Evolutionary conservation across 2,888 invertebrate genomes (phyloP).

Genomic region (Amblyjoppa fuscipennis): DNA sequence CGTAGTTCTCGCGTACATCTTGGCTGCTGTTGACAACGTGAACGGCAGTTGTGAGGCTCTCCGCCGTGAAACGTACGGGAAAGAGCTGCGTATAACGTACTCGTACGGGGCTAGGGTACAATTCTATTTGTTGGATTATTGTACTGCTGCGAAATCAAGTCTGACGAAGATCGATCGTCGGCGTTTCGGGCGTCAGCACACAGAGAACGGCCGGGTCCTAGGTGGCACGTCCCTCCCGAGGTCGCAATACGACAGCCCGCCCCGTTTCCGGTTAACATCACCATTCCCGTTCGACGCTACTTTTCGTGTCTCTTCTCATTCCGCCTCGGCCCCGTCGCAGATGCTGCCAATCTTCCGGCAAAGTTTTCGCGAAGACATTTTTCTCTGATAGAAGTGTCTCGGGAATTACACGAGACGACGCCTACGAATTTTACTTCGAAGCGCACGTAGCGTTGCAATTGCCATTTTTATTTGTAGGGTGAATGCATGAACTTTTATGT

Average conservation of each 20-base stretch:
- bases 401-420: slow-evolving; percentile 38
- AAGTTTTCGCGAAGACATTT: slow-evolving; percentile 84
- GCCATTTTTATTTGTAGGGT: background rate
- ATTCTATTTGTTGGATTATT: slow-evolving; percentile 85
- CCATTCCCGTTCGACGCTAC: slow-evolving; percentile 65
- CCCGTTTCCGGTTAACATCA: slow-evolving; percentile 63
- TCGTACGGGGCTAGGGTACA: slow-evolving; percentile 80
- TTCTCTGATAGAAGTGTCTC: slow-evolving; percentile 76
- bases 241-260: slow-evolving; percentile 50
- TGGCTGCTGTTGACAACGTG: slow-evolving; percentile 81
- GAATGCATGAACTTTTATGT: background rate
- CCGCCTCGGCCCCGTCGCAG: slow-evolving; percentile 76
- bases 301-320: slow-evolving; percentile 61
- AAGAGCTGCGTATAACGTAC: slow-evolving; percentile 55
- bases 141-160: slow-evolving; percentile 85
- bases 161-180: slow-evolving; percentile 85
- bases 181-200: slow-evolving; percentile 84
- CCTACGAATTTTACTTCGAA: slow-evolving; percentile 34
- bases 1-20: slow-evolving; percentile 62
- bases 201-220: slow-evolving; percentile 73
- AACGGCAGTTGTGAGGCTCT: slow-evolving; percentile 82
- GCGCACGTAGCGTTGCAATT: background rate
- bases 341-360: slow-evolving; percentile 82
- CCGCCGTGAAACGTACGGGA: slow-evolving; percentile 59
- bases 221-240: slow-evolving; percentile 30